Evolutionary conservation across 2,888 invertebrate species (phyloP), one percentile per base, ranked within the genome.

Genomic region (Drosophila demipolita): DNA sequence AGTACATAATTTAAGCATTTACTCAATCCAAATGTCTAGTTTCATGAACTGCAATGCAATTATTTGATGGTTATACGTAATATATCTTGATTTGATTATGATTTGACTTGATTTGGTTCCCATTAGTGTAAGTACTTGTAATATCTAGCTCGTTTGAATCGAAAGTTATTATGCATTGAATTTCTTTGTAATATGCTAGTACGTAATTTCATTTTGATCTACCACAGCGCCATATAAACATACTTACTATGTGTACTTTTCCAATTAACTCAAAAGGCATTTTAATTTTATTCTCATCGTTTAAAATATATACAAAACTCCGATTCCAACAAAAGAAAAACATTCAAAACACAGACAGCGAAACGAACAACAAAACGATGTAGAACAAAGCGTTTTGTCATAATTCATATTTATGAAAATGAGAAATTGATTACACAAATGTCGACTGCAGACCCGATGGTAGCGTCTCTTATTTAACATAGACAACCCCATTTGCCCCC

Each of bases 371-470:
- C 35, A 73, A 64, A 45, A 38, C 42, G 66, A 66, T 61, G 65
- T 63, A 67, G 36, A 59, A 58, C 53, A 69, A 82, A 67, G 67
- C 73, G 78, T 67, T 65, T 72, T 72, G 61, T 61, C 58, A 29
- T 29, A 58, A 62, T 66, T 57, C 63, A 71, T 59, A 20, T 71
- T 38, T 52, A 57, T 71, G 57, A 36, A 53, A 54, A 52, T 68
- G 49, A 45, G 59, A 52, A 50, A 75, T 55, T 77, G 59, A 72
- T 73, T 49, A 79, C 55, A 57, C 36, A 68, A 78, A 83, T 80
- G 82, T 92, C 93, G 93, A 93, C 93, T 93, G 93, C 93, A 93
- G 93, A 91, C 93, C 93, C 93, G 93, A 91, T 85, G 89, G 91
- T 81, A 91, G 91, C 89, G 90, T 90, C 80, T 90, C 90, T 86